Evolutionary conservation across 2,113 vertebrate genomes (phyloP), one percentile per base, ranked within the genome.

Genomic region (Talpa occidentalis): DNA sequence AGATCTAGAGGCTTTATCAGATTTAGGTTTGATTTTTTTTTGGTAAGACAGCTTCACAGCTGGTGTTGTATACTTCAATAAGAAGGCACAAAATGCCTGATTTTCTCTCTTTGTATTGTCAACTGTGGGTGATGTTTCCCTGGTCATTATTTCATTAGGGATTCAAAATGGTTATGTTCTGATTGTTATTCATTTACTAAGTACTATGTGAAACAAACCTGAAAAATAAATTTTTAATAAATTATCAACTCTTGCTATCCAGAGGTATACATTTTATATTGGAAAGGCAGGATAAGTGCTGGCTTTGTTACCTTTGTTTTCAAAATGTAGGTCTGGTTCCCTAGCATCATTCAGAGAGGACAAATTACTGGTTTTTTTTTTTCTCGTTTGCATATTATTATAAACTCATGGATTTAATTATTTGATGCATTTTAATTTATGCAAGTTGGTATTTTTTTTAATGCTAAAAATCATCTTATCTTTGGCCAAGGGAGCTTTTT

Each of bases 331-430:
- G 37, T 21, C 44, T 93, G 66, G 37, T 35, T 93, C 60, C 59
- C 6, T 16, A 72, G 74, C 24, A 26, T 93, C 10, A 56, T 78
- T 62, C 16, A 24, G 60, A 54, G 72, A 30, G 66, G 59, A 91
- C 0, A 52, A 67, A 52, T 60, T 73, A 54, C 17, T 17, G n/a
- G 64, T 67, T 67, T 15, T 2, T 74, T 56, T 6, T 64, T 86
- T 49, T 78, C 24, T 47, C 90, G 10, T 91, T 94, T 95, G 12
- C 10, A 5, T 84, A 70, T 93, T 79, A 59, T 69, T 93, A 73
- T 35, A 11, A 84, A 91, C 2, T 42, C 24, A 79, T 47, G 11
- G 42, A 88, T 95, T 91, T 91, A 74, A 72, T 52, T 66, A 66
- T 72, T 90, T 81, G 37, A 37, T 74, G 66, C 4, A 52, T 44